Base-by-base conservation (phyloP, 1,140 invertebrate genomes). In the Drosophila ogumai region DNA sequence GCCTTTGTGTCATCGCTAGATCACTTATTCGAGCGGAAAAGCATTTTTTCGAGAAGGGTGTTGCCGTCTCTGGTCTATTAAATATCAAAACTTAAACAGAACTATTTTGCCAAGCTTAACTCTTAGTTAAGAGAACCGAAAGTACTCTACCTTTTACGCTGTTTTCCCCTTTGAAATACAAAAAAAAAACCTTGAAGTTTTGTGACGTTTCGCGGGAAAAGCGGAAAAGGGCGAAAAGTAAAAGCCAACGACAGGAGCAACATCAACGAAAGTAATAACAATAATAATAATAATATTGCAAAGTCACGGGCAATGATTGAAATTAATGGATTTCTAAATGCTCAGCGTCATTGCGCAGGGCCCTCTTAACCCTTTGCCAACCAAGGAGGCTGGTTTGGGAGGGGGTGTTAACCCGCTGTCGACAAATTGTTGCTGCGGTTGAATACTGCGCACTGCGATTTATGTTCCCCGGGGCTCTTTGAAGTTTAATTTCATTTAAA, bases 281-380 rank as follows among this genome's bases (percentile, higher is more conserved):
- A 78, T 79, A 79, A 79, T 79, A 78, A 77, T 65, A 81, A 78
- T 68, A 87, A 82, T 81, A 68, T 67, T 75, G 82, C 82, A 79
- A 86, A 75, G 82, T 86, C 82, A 86, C 69, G 78, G 82, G 74
- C 75, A 86, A 86, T 86, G 82, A 86, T 86, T 85, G 82, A 86
- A 86, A 86, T 86, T 86, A 86, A 86, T 86, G 82, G 82, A 79
- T 86, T 86, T 81, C 64, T 78, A 84, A 84, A 84, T 84, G 76
- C 73, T 77, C 81, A 55, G 67, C 67, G 81, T 84, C 81, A 84
- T 84, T 2, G 47, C 72, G 75, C 67, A 61, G 31, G 17, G 9
- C 10, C 38, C 31, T 38, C 66, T 69, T 67, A 69, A 69, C 66
- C 66, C 66, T 67, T 69, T 67, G n/a, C 15, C 57, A 40, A n/a